Percentiles rank a stretch among this genome's conserved stretches.
Evolutionary conservation across 2,797 vertebrate genomes (phyloP).

Genomic region (Euphonia xanthogaster): DNA sequence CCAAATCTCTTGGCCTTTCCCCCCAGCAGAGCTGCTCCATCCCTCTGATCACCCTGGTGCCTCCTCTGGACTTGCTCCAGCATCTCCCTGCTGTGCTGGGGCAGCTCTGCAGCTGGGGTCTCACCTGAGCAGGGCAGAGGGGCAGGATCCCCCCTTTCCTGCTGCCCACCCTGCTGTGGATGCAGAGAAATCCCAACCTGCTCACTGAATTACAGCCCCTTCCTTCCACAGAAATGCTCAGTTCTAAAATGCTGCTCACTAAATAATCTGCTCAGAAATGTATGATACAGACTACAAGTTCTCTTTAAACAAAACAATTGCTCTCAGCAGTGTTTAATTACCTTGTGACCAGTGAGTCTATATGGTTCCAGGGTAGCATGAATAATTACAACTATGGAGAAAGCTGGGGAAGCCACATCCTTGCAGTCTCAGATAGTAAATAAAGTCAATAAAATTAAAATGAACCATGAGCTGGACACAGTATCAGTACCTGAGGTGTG

Average conservation of each 20-base stretch:
- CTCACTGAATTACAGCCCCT: not conserved
- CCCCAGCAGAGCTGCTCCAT: not conserved
- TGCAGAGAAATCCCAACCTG: not conserved
- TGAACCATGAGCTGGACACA: not conserved
- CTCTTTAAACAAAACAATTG: not conserved
- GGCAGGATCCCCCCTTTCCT: not conserved
- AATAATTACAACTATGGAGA: not conserved
- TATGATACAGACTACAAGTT: not conserved
- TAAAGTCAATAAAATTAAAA: slow-evolving; percentile 5
- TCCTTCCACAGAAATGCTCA: not conserved
- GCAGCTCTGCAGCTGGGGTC: not conserved
- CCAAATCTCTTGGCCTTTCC: not conserved
- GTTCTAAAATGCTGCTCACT: not conserved
- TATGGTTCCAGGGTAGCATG: not conserved
- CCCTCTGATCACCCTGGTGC: not conserved
- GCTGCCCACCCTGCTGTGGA: not conserved
- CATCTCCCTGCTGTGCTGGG: not conserved
- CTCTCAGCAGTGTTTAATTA: slow-evolving; percentile 24
- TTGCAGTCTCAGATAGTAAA: not conserved
- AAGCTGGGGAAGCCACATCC: not conserved
- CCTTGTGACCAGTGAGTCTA: not conserved
- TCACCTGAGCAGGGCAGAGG: not conserved
- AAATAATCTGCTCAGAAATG: not conserved
- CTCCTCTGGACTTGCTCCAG: not conserved
- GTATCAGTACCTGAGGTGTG: not conserved